Evolutionary conservation across 2,888 invertebrate species (phyloP).

Genomic region (Dicycla oo): DNA sequence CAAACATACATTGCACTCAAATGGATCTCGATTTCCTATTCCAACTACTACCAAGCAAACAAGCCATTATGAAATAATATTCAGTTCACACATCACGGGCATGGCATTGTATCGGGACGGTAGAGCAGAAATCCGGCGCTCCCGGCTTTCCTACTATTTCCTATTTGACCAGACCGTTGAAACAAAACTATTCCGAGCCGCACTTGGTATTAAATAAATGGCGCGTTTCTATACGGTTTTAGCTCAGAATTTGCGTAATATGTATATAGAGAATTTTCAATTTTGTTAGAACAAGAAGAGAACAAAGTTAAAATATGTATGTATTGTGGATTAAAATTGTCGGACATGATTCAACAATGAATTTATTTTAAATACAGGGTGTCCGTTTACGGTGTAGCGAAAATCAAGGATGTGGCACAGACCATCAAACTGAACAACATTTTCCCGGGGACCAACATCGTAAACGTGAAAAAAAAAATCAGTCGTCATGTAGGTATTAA

Average conservation of each 20-base stretch:
- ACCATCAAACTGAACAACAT: no score
- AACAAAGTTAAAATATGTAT: not conserved
- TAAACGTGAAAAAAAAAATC: no score
- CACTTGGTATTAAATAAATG: not conserved
- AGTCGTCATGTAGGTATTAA: no score
- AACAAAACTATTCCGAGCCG: not conserved
- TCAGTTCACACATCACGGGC: not conserved
- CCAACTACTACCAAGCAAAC: not conserved
- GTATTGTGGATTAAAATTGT: not conserved
- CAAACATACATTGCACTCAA: not conserved
- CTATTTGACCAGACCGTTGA: not conserved
- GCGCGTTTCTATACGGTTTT: not conserved
- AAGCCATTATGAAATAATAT: constrained; percentile 21
- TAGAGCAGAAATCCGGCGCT: not conserved
- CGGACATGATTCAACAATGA: not conserved
- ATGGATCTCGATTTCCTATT: not conserved
- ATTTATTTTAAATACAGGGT: not conserved
- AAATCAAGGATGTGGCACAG: no score
- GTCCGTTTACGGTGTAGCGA: no score
- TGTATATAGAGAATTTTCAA: not conserved
- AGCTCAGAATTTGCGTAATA: not conserved
- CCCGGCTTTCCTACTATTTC: constrained; percentile 3
- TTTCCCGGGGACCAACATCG: no score
- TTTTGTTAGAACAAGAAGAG: not conserved
- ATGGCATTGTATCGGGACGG: no score